A percentile compares a stretch with the other conserved stretches of the same genome.
Evolutionary conservation across 2,113 vertebrate genomes (phyloP).

Genomic region (Athene cunicularia): DNA sequence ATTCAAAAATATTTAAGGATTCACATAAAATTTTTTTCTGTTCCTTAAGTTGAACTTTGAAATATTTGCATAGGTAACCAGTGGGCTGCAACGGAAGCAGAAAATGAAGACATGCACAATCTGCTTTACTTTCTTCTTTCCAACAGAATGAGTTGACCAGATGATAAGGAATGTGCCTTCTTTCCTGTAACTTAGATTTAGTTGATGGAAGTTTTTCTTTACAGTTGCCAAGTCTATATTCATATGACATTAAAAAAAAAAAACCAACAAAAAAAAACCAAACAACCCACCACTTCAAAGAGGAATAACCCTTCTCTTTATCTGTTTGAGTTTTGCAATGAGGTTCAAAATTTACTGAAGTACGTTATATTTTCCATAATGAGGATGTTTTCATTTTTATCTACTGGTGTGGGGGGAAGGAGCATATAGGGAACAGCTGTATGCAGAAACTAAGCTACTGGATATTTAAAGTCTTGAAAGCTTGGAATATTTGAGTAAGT

Average conservation of each 20-base stretch:
- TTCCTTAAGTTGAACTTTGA: background rate
- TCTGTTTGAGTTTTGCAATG: background rate
- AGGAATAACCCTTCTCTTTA: background rate
- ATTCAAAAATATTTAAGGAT: background rate
- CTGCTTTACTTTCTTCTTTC: constrained; percentile 47
- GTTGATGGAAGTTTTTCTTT: constrained; percentile 15
- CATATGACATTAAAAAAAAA: background rate
- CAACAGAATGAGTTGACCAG: constrained; percentile 4
- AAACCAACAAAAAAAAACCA: background rate
- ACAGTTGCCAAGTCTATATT: constrained; percentile 13
- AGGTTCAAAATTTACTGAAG: background rate
- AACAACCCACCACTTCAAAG: background rate
- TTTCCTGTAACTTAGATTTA: background rate
- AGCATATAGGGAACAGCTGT: rapidly evolving
- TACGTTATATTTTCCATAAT: background rate
- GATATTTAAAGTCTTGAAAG: background rate
- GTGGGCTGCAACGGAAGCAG: background rate
- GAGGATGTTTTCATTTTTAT: background rate
- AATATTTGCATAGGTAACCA: background rate
- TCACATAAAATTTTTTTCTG: background rate
- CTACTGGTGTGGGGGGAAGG: background rate
- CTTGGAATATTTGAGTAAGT: background rate
- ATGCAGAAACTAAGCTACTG: background rate
- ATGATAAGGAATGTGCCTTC: background rate
- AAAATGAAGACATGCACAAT: background rate